Percentiles rank a stretch among this genome's conserved stretches.
These are phyloP conservation scores for Andrena fulva DNA, from an alignment of 2,888 invertebrate species.

Conservation along the genomic window DNA sequence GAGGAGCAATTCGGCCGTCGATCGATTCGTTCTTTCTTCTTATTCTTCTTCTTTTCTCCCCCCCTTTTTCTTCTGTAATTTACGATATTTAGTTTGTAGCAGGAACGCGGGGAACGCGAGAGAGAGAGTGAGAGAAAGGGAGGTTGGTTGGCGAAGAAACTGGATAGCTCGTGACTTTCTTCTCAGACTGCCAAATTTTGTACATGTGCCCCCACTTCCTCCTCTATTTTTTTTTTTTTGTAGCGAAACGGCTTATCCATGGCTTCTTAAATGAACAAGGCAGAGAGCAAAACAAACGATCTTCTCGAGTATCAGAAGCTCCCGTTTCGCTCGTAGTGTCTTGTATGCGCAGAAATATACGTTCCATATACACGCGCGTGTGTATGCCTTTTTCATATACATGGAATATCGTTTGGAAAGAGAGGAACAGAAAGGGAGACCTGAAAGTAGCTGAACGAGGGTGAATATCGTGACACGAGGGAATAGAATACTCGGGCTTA, in stretches of 20 bases:
- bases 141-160: constrained; percentile 5
- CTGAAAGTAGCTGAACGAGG: constrained; percentile 35
- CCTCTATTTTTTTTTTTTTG: constrained; percentile 25
- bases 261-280: constrained; percentile 51
- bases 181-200: constrained; percentile 63
- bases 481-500: constrained; percentile 20
- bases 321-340: constrained; percentile 37
- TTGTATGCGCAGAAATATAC: constrained; percentile 17
- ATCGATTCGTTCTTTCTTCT: constrained; percentile 9
- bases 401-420: constrained; percentile 9
- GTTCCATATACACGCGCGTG: background rate
- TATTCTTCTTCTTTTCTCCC: constrained; percentile 5
- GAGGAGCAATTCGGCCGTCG: constrained; percentile 17
- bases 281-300: constrained; percentile 17
- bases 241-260: constrained; percentile 69
- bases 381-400: constrained; percentile 13
- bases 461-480: constrained; percentile 24
- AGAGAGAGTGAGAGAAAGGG: background rate
- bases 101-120: constrained; percentile 21
- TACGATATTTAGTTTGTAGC: constrained; percentile 39
- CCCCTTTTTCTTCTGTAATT: background rate
- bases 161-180: constrained; percentile 45
- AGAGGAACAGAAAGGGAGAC: background rate
- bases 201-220: constrained; percentile 19
- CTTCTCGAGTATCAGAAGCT: constrained; percentile 40